Base-by-base conservation (phyloP, 2,113 vertebrate genomes). In the Tetrax tetrax region DNA sequence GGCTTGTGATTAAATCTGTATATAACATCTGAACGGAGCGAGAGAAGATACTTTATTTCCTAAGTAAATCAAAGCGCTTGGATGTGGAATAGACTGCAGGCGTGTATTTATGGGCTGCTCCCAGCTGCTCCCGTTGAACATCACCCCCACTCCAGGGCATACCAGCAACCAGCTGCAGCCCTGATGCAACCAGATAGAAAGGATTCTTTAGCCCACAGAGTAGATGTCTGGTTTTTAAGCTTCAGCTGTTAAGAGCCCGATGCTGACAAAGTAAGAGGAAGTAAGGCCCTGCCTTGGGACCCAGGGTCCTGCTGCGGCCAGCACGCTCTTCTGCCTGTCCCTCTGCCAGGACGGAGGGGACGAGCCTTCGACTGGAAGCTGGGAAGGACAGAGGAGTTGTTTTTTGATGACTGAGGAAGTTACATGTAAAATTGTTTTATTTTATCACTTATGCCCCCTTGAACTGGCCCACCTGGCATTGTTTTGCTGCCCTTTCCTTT, bases 1-100 rank as follows among this genome's bases (percentile, higher is more conserved):
- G 96, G 82, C 83, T 61, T 33, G 28, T 92, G 95, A 96, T 96
- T 94, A 96, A 93, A 97, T 96, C 94, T 92, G 95, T 93, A 93
- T 95, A 89, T 93, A 96, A 90, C 60, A 37, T 89, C 37, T 90
- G 94, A 92, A 95, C 82, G 80, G 94, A 82, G 90, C 48, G n/a
- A 33, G 68, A 94, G 92, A 69, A 94, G 87, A 54, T 48, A n/a
- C 59, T 96, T 91, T 95, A 95, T 95, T 96, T 93, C 86, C 45
- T 27, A 65, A 71, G 77, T 90, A 96, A 96, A 96, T 95, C 90
- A 90, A 78, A 94, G 74, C 23, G 72, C 76, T 83, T 65, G 4
- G 8, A 64, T 37, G 22, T 2, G 33, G 69, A 71, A 92, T 53
- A 48, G 95, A 57, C 47, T 41, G 71, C 31, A 21, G 5, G 54